Evolutionary conservation across 2,888 invertebrate species (phyloP).

Genomic region (Dermolepida albohirtum): DNA sequence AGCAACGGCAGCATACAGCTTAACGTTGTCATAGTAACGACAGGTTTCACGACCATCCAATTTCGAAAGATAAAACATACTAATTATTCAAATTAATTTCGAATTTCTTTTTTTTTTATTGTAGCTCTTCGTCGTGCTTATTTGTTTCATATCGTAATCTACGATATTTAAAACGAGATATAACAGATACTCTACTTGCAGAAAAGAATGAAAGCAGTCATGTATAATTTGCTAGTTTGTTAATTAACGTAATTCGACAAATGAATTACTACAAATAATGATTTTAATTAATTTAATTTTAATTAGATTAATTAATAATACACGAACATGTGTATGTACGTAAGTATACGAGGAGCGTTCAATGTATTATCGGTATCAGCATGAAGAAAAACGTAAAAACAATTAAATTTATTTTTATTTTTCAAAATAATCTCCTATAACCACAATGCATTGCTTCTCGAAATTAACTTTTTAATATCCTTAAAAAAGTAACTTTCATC

Average conservation of each 20-base stretch:
- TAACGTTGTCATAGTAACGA: constrained; percentile 50
- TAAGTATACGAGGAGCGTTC: too few relatives aligned
- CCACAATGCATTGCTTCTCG: too few relatives aligned
- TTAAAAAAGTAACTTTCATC: too few relatives aligned
- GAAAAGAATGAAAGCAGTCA: not conserved
- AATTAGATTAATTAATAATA: too few relatives aligned
- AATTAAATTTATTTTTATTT: too few relatives aligned
- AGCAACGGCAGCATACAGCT: constrained; percentile 49
- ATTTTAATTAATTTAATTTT: not conserved
- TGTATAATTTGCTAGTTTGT: not conserved
- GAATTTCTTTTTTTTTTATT: constrained; percentile 19
- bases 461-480: too few relatives aligned
- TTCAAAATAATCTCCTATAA: too few relatives aligned
- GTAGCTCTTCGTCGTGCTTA: not conserved
- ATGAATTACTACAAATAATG: not conserved
- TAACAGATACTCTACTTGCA: not conserved
- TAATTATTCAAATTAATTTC: constrained; percentile 38
- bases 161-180: constrained; percentile 1
- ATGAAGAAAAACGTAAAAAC: too few relatives aligned
- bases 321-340: too few relatives aligned
- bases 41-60: constrained; percentile 39
- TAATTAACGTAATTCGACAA: not conserved
- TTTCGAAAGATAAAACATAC: constrained; percentile 35
- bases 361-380: too few relatives aligned
- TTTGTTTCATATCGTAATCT: constrained; percentile 1